Evolutionary conservation across 2,888 invertebrate genomes (phyloP), one percentile per base, ranked within the genome.

Genomic region (Cheilosia vulpina): DNA sequence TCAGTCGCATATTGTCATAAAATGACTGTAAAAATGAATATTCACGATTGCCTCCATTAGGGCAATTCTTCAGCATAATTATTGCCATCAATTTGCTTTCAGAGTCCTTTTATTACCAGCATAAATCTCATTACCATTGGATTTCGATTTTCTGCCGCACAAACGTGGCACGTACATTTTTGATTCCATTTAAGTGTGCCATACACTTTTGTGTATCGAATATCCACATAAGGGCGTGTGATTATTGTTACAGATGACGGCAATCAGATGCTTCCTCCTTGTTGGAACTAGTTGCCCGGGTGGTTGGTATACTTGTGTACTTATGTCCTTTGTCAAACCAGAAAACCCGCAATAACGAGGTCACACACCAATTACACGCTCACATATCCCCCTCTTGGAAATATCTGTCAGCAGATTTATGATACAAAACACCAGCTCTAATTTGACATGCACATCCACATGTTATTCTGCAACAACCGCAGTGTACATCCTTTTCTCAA

Each of bases 391-490:
- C 15, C 52, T 15, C 24, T 6, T 17, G 9, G 21, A 2, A 13
- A 24, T 52, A 13, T 13, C 11, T 13, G 21, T 17, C 21, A 50
- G 41, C 11, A 19, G 38, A 65, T 57, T 38, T 19, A 13, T 11
- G 41, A 45, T 47, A 66, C 13, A 31, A 38, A 38, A 47, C 58
- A 43, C 38, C 50, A 60, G 21, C 21, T 17, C 5, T 43, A 65
- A 47, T 53, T 60, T 84, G 84, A 71, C 75, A 71, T 75, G 75
- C 58, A 80, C 60, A 79, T 84, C 84, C 80, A 62, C 24, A 50
- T 66, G 24, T 27, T 19, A 6, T 41, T 27, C 58, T n/a, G 17
- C 31, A 31, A 9, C 31, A 9, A 31, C 31, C 31, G 31, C 31
- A 31, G 31, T 31, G 31, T 31, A 60, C 71, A 60, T 80, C 66